Evolutionary conservation across 2,797 vertebrate genomes (phyloP).

Genomic region (Anabacerthia variegaticeps): DNA sequence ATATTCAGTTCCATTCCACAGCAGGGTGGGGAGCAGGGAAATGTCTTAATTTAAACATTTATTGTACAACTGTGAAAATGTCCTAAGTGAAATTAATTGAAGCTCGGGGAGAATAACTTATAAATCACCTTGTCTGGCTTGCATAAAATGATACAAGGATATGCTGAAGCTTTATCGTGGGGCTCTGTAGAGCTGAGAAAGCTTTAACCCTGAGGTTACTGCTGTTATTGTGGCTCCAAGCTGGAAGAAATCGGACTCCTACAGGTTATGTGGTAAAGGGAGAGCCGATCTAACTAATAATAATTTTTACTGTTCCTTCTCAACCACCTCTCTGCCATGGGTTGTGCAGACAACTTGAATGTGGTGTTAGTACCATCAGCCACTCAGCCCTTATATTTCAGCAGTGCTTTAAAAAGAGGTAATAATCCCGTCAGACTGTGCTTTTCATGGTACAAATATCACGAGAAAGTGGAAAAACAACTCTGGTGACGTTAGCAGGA

Average conservation of each 20-base stretch:
- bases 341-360: neutral
- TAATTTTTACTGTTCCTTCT: neutral
- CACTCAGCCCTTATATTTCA: neutral
- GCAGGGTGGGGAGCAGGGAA: conserved; percentile 58
- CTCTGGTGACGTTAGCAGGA: neutral
- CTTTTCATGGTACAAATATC: neutral
- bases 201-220: conserved; percentile 61
- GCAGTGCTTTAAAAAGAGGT: neutral
- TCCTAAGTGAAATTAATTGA: conserved; percentile 73
- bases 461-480: conserved; percentile 12
- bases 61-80: conserved; percentile 69
- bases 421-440: conserved; percentile 2
- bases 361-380: neutral
- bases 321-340: neutral
- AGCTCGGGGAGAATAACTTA: conserved; percentile 66
- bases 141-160: conserved; percentile 51
- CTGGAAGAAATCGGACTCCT: conserved; percentile 15
- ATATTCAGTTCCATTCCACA: conserved; percentile 67
- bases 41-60: conserved; percentile 74
- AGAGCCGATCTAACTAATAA: neutral
- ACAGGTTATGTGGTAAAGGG: conserved; percentile 5
- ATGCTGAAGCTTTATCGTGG: neutral
- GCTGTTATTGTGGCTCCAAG: neutral
- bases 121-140: conserved; percentile 63
- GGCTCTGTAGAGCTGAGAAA: conserved; percentile 6